These are phyloP conservation scores for Drosophila malerkotliana DNA, from an alignment of 1,140 invertebrate genomes.

Conservation along the genomic window DNA sequence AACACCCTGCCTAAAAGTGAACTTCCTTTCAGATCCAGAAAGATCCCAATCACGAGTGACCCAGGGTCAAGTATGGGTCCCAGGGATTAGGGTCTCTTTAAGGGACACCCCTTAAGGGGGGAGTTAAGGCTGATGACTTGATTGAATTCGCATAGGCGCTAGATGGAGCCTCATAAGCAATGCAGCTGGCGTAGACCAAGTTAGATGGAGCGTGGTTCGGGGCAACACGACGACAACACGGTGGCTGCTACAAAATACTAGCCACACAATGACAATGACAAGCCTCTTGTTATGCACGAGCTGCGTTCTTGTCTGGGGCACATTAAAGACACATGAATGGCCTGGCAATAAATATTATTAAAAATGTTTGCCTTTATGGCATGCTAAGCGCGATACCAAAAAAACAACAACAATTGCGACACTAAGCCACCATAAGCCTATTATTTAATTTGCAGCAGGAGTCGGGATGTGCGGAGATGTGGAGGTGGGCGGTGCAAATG, in stretches of 20 bases:
- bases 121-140: conserved; percentile 55
- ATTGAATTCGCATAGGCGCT: conserved; percentile 71
- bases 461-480: conserved; percentile 1
- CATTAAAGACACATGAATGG: conserved; percentile 81
- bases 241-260: background rate
- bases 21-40: background rate
- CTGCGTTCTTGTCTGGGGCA: conserved; percentile 80
- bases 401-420: conserved; percentile 62
- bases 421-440: conserved; percentile 79
- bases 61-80: background rate
- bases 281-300: conserved; percentile 77
- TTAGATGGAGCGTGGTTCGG: conserved; percentile 68
- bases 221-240: conserved; percentile 30
- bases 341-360: conserved; percentile 78
- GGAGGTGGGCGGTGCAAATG: conserved; percentile 55
- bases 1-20: background rate
- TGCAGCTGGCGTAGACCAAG: conserved; percentile 69
- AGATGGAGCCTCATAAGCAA: conserved; percentile 57
- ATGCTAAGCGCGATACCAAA: conserved; percentile 64
- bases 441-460: conserved; percentile 71
- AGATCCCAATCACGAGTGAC: conserved; percentile 22
- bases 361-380: conserved; percentile 77
- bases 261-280: conserved; percentile 33
- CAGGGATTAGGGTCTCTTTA: background rate
- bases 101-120: conserved; percentile 11